These are phyloP conservation scores for Clarias fuscus DNA, from an alignment of 2,797 vertebrate genomes.

Conservation along the genomic window DNA sequence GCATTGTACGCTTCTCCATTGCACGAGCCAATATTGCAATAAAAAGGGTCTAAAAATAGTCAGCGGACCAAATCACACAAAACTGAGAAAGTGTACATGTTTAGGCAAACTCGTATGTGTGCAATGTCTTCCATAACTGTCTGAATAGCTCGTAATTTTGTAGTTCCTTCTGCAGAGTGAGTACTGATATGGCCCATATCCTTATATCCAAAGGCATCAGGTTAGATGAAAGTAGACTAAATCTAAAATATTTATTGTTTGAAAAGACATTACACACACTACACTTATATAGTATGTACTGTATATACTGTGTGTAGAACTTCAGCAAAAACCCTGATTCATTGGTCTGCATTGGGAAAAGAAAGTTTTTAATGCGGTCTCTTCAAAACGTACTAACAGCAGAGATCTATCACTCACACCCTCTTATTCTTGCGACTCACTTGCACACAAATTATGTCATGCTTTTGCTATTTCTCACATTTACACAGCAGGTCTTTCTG, in stretches of 20 bases:
- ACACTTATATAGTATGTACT: background rate
- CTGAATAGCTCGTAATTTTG: background rate
- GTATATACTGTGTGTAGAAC: background rate
- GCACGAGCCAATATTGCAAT: too few species aligned
- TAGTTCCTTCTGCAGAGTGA: background rate
- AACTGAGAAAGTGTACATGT: background rate
- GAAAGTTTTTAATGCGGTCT: background rate
- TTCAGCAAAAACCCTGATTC: background rate
- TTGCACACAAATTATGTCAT: slow-evolving; percentile 22
- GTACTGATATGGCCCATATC: background rate
- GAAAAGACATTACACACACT: background rate
- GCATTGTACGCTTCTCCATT: too few species aligned
- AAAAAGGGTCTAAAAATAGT: too few species aligned
- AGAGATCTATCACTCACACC: background rate
- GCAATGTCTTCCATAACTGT: background rate
- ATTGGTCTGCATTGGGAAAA: background rate
- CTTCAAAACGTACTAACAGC: background rate
- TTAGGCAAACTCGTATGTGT: background rate
- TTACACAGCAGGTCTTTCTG: slow-evolving; percentile 7
- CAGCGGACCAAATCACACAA: too few species aligned
- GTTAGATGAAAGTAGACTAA: background rate
- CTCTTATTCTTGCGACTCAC: background rate
- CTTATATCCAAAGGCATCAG: background rate
- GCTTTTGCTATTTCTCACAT: background rate
- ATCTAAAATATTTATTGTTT: background rate